These are phyloP conservation scores for Tinamus major DNA, from an alignment of 2,797 vertebrate species.

Conservation along the genomic window DNA sequence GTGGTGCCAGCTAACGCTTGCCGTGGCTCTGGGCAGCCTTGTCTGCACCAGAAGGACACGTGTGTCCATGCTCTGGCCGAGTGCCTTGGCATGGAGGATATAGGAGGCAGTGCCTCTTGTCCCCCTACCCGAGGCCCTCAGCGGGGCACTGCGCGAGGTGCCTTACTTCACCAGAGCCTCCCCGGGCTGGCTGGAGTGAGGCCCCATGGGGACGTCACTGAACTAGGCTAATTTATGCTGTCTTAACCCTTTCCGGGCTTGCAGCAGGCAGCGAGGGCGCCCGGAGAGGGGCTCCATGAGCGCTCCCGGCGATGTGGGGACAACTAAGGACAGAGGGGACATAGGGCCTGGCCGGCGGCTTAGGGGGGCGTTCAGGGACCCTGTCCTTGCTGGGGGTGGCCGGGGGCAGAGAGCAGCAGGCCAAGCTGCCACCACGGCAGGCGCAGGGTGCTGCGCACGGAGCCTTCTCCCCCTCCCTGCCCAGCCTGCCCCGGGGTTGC, in stretches of 20 bases:
- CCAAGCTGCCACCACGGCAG: too few relatives aligned
- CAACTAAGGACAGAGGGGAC: neutral
- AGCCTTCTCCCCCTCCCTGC: neutral
- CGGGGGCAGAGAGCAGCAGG: neutral
- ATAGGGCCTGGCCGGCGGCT: neutral
- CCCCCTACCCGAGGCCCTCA: too few relatives aligned
- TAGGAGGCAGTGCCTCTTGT: neutral
- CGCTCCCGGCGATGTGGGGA: neutral
- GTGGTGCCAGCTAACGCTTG: too few relatives aligned
- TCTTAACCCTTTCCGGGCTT: neutral
- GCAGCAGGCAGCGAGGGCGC: neutral
- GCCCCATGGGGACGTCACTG: neutral
- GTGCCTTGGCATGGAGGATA: neutral
- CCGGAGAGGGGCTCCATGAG: neutral
- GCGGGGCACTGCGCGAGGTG: neutral
- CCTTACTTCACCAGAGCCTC: neutral
- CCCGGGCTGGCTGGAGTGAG: neutral
- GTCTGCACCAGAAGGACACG: neutral
- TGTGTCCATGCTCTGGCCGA: too few relatives aligned
- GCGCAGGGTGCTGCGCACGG: too few relatives aligned
- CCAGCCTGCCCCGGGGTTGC: constrained; percentile 64
- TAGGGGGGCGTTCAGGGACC: neutral
- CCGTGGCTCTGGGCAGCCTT: neutral
- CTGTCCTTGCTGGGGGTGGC: neutral
- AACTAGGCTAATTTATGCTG: neutral